These are phyloP conservation scores for Hippocampus zosterae DNA, from an alignment of 2,113 vertebrate species.

Conservation along the genomic window DNA sequence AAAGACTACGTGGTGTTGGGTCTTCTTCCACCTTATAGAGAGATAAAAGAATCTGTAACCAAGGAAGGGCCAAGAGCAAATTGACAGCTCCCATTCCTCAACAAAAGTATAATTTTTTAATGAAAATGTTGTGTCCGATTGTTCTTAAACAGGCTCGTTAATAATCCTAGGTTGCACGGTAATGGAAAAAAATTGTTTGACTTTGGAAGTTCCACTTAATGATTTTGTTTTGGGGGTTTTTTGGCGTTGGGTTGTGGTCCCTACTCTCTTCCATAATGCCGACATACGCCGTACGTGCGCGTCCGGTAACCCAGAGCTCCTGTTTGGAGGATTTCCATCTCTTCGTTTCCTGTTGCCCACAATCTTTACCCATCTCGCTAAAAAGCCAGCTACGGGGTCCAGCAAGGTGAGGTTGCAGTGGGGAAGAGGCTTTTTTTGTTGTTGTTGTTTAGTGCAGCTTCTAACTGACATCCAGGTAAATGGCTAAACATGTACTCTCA, in stretches of 20 bases:
- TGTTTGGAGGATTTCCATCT: slow-evolving; percentile 49
- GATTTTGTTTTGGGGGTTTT: not conserved
- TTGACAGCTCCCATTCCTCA: no score
- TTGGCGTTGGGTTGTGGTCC: not conserved
- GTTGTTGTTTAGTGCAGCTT: slow-evolving; percentile 62
- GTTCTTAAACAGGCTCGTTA: no score
- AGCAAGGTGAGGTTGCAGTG: slow-evolving; percentile 47
- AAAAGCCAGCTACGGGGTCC: slow-evolving; percentile 61
- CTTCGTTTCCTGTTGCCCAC: slow-evolving; percentile 42
- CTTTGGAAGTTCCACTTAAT: not conserved
- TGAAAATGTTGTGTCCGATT: no score
- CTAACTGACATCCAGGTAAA: slow-evolving; percentile 73
- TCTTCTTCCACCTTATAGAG: no score
- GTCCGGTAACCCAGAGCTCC: slow-evolving; percentile 44
- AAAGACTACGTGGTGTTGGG: no score
- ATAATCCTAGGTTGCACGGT: not conserved
- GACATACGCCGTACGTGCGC: slow-evolving; percentile 16
- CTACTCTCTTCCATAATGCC: not conserved
- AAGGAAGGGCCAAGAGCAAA: no score
- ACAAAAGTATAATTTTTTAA: no score
- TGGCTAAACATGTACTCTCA: slow-evolving; percentile 72
- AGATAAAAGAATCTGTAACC: no score
- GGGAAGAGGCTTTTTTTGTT: slow-evolving; percentile 30
- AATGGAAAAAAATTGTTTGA: not conserved
- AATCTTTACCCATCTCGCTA: slow-evolving; percentile 53